phyloP scores from a whole-genome alignment of 2,888 invertebrate species.

The Lycophotia porphyrea region DNA sequence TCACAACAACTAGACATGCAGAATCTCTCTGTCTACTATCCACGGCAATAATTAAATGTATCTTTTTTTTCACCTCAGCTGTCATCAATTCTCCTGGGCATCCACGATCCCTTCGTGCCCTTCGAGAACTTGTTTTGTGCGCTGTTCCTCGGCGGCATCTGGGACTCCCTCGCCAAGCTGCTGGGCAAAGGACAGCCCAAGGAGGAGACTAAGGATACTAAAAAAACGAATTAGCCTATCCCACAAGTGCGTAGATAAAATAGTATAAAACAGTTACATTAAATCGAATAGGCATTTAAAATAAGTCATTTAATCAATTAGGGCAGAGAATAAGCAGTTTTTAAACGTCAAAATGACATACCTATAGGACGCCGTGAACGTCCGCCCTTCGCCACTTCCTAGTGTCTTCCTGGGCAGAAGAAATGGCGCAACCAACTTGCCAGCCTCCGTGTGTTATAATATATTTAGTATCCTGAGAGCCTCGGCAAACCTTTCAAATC shows the following conservation, averaged over 20 bases:
- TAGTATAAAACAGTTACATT: background rate
- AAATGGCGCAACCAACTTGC: background rate
- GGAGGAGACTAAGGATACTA: conserved; percentile 95
- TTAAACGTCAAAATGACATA: background rate
- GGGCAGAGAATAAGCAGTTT: background rate
- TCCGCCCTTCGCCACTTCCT: background rate
- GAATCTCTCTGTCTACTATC: too few species aligned
- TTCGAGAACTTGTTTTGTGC: conserved; percentile 99
- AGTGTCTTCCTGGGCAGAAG: background rate
- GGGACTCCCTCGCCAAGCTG: conserved; percentile 98
- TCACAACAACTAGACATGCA: too few species aligned
- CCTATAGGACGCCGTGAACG: background rate
- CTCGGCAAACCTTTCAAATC: background rate
- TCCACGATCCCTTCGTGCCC: conserved; percentile 99
- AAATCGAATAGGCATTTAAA: background rate
- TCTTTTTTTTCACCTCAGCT: too few species aligned
- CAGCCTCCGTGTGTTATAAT: background rate
- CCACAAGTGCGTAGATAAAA: conserved; percentile 59
- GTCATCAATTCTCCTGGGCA: conserved; percentile 98
- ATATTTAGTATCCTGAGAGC: background rate
- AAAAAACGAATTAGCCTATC: conserved; percentile 93
- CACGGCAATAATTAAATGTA: too few species aligned
- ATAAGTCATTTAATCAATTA: background rate
- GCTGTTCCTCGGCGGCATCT: conserved; percentile 98
- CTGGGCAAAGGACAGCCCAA: conserved; percentile 95